Evolutionary conservation across 2,888 invertebrate species (phyloP).

Genomic region (Mechanitis messenoides): DNA sequence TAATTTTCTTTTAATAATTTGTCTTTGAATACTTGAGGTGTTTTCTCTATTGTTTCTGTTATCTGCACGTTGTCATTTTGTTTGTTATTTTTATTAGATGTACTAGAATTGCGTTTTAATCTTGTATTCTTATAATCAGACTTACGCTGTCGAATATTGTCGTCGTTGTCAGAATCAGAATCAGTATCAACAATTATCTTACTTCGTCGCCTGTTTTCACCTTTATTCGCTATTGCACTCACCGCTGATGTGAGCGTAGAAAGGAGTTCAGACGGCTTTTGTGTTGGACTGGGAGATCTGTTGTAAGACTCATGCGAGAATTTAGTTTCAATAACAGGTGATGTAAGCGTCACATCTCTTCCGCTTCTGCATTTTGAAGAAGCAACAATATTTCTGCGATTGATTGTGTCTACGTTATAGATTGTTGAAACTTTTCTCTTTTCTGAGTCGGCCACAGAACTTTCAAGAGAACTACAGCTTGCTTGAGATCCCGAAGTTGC

Average conservation of each 20-base stretch:
- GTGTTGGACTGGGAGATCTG: slow-evolving; percentile 70
- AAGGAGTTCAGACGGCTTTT: slow-evolving; percentile 72
- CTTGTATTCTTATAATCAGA: slow-evolving; percentile 67
- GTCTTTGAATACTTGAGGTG: slow-evolving; percentile 52
- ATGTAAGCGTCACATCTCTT: slow-evolving; percentile 82
- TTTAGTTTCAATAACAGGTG: slow-evolving; percentile 83
- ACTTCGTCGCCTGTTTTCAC: slow-evolving; percentile 67
- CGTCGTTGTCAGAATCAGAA: slow-evolving; percentile 62
- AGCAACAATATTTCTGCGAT: slow-evolving; percentile 90
- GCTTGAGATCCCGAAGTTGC: slow-evolving; percentile 85
- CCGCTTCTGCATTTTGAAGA: slow-evolving; percentile 92
- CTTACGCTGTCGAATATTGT: slow-evolving; percentile 64
- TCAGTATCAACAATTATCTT: slow-evolving; percentile 66
- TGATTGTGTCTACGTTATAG: slow-evolving; percentile 88
- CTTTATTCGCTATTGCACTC: slow-evolving; percentile 74
- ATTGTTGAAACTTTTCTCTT: slow-evolving; percentile 84
- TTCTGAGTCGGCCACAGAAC: slow-evolving; percentile 79
- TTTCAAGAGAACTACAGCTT: slow-evolving; percentile 80
- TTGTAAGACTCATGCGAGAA: slow-evolving; percentile 78
- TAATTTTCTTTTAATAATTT: slow-evolving; percentile 52
- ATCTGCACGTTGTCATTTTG: slow-evolving; percentile 50
- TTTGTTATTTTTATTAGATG: slow-evolving; percentile 57
- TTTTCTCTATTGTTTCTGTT: slow-evolving; percentile 53
- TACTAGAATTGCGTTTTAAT: slow-evolving; percentile 64
- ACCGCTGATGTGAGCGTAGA: slow-evolving; percentile 72